Evolutionary conservation across 2,113 vertebrate species (phyloP), one percentile per base, ranked within the genome.

Genomic region (Trichechus manatus): DNA sequence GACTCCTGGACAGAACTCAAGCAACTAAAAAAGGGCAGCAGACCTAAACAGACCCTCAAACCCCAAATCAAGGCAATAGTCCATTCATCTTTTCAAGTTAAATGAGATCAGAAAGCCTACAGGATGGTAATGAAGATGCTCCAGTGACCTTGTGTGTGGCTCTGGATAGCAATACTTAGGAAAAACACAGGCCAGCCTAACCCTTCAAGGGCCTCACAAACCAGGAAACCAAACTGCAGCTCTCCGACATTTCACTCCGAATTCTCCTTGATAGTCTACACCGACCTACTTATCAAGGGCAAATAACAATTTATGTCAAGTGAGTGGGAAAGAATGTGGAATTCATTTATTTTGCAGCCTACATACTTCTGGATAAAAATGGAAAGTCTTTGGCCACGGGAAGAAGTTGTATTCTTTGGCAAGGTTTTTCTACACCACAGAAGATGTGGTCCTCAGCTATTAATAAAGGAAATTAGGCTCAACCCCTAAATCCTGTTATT

Each of bases 271-370:
- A 98, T 92, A 87, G 94, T 94, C 93, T 86, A 89, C 78, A 94
- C 94, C 94, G 90, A 95, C 88, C 93, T 96, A 93, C 97, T 94
- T 97, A 95, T 95, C 96, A 97, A 96, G 97, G 95, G 95, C 96
- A 98, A 97, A 95, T 90, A 98, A 96, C 95, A 90, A 94, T 98
- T 96, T 92, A 95, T 95, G 92, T 95, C 96, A 95, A 97, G 93
- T 93, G 96, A 97, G 90, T 96, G 85, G 81, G 92, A 97, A 98
- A 97, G 95, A 97, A 96, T 86, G 81, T 96, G 72, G 84, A 96
- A 97, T 97, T 97, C 96, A 97, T 98, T 98, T 97, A 95, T 97
- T 97, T 97, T 97, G 96, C 72, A 97, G 92, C 95, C 95, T 90
- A 92, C 92, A 93, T 56, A 91, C 89, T 98, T 92, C 77, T 95